Evolutionary conservation across 1,140 invertebrate genomes (phyloP).

Genomic region (Pinna nobilis): DNA sequence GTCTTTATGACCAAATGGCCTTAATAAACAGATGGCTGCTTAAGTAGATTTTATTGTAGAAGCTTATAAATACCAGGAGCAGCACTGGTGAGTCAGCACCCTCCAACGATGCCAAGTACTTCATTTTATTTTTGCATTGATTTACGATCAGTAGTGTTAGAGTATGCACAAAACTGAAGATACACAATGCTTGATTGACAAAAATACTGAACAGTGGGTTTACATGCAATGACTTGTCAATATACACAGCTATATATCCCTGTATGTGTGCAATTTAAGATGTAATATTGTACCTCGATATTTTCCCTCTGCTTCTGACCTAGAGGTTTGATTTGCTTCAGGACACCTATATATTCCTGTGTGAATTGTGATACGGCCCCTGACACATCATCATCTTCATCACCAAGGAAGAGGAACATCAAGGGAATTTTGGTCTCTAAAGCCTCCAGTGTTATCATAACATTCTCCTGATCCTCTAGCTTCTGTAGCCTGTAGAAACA

Average conservation of each 20-base stretch:
- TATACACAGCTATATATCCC: neutral
- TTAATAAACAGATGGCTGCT: too few relatives aligned
- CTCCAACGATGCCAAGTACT: too few relatives aligned
- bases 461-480: slow-evolving; percentile 63
- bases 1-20: too few relatives aligned
- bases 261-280: neutral
- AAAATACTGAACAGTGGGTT: too few relatives aligned
- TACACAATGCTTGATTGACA: too few relatives aligned
- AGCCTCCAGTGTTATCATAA: slow-evolving; percentile 69
- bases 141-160: too few relatives aligned
- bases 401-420: slow-evolving; percentile 77
- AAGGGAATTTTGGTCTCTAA: slow-evolving; percentile 77
- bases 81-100: too few relatives aligned
- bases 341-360: slow-evolving; percentile 77
- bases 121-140: too few relatives aligned
- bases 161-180: too few relatives aligned
- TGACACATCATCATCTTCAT: slow-evolving; percentile 79
- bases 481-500: slow-evolving; percentile 71
- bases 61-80: too few relatives aligned
- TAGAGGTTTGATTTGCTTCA: slow-evolving; percentile 70
- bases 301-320: slow-evolving; percentile 67
- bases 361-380: slow-evolving; percentile 77
- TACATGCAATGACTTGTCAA: too few relatives aligned
- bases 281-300: slow-evolving; percentile 66
- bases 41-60: too few relatives aligned